Percentiles rank a stretch among this genome's conserved stretches.
Conservation (phyloP, 2,113 vertebrate species). For the Narcine bancroftii region DNA sequence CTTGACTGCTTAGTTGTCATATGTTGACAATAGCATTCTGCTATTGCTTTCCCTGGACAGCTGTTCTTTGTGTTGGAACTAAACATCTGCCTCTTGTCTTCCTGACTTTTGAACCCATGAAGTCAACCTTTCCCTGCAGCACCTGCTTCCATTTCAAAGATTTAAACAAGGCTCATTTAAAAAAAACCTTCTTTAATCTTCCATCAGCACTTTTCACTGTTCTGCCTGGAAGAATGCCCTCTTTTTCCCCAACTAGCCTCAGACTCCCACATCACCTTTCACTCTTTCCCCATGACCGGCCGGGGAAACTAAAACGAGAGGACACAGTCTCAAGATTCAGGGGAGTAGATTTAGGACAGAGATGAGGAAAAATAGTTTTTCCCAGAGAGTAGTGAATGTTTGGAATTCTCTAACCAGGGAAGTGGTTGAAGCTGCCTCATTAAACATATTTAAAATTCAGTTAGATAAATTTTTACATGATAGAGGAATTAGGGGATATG, state of each 20-base stretch:
- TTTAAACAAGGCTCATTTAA: too few relatives aligned
- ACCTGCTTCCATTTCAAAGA: background rate
- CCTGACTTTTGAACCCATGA: background rate
- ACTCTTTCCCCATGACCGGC: background rate
- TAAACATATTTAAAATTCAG: too few relatives aligned
- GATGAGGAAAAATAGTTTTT: too few relatives aligned
- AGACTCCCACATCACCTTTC: background rate
- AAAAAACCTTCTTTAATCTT: background rate
- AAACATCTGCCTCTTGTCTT: background rate
- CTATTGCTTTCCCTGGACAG: background rate
- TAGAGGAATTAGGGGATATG: too few relatives aligned
- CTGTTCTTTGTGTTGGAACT: background rate
- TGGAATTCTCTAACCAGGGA: too few relatives aligned
- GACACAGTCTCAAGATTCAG: too few relatives aligned
- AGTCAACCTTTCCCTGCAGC: too few relatives aligned
- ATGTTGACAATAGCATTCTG: background rate
- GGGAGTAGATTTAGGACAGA: too few relatives aligned
- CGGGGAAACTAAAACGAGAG: too few relatives aligned
- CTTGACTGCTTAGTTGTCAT: background rate
- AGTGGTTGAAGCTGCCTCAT: too few relatives aligned
- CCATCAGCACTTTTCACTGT: background rate
- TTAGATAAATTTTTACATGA: too few relatives aligned
- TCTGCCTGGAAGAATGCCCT: background rate
- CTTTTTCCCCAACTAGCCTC: background rate
- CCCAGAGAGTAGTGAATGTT: too few relatives aligned